Evolutionary conservation across 1,140 invertebrate genomes (phyloP).

Genomic region (Proctacanthus coquilletti): DNA sequence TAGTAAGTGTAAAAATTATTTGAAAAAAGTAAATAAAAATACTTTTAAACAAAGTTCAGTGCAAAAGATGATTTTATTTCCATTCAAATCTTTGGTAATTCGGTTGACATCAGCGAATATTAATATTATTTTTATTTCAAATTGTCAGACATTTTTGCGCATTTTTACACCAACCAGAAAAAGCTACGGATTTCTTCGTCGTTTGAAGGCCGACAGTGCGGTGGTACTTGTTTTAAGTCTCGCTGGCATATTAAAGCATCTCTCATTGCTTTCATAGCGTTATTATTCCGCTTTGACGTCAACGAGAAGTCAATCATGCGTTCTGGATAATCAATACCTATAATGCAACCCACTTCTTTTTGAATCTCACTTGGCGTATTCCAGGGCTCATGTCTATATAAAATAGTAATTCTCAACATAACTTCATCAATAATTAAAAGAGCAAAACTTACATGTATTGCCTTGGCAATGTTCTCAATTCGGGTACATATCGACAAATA

Average conservation of each 20-base stretch:
- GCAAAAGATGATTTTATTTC: too few relatives aligned
- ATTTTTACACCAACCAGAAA: constrained; percentile 36
- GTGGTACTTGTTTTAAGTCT: constrained; percentile 30
- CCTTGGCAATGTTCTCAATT: constrained; percentile 43
- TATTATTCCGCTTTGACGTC: constrained; percentile 38
- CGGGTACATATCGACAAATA: constrained; percentile 54
- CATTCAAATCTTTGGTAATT: too few relatives aligned
- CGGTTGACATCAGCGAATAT: too few relatives aligned
- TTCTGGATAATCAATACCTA: constrained; percentile 54
- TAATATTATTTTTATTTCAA: too few relatives aligned
- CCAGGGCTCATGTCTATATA: constrained; percentile 52
- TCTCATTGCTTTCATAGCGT: constrained; percentile 34
- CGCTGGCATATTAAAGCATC: constrained; percentile 24
- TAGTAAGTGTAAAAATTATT: too few relatives aligned
- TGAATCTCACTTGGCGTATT: constrained; percentile 52
- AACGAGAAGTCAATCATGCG: constrained; percentile 47
- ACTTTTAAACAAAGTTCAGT: too few relatives aligned
- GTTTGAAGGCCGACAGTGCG: constrained; percentile 44
- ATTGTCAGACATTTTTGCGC: too few relatives aligned
- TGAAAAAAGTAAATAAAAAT: too few relatives aligned
- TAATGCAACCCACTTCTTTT: constrained; percentile 45
- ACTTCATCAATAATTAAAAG: not conserved
- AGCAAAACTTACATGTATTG: constrained; percentile 42
- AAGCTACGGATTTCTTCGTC: constrained; percentile 43
- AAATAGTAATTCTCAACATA: constrained; percentile 3